Base-by-base conservation (phyloP, 2,113 vertebrate genomes). In the Ceyx margarethae region DNA sequence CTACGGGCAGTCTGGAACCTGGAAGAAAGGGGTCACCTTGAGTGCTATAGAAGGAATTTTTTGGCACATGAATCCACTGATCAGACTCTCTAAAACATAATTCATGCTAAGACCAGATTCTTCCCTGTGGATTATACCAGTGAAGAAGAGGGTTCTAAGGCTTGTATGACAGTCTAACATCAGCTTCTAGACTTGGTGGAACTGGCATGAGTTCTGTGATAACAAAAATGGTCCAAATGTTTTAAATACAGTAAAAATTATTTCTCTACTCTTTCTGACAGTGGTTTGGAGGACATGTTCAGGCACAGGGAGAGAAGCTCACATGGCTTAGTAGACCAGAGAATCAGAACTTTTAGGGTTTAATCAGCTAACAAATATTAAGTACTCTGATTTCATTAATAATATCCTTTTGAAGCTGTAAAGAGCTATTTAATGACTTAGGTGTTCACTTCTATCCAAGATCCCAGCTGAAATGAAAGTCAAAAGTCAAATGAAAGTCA, bases 391-490 rank as follows among this genome's bases (percentile, higher is more conserved):
- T 88, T 93, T 86, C 25, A 68, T 94, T 91, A 86, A 68, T 13
- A 81, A 58, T 40, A 69, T 73, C 54, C 54, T 83, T 91, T 81
- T 76, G 78, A 96, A 89, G 20, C 8, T 79, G 37, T 54, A 45
- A 78, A 81, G 66, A 65, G 35, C 56, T 8, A 4, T 86, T 78
- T 75, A 72, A 60, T 56, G 51, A 62, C 33, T 64, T 65, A 72
- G 1, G 6, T 42, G 84, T 28, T 90, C 67, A 76, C 3, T 90
- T 89, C 71, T 73, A 50, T 84, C 69, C 78, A 90, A 82, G 69
- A 91, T 53, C 42, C 28, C 71, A 92, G 54, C 17, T 82, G 67
- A 95, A 95, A 94, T 33, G 12, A 77, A 84, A 86, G 58, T 81
- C 53, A 62, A 58, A 91, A 85, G n/a, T 37, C 37, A 95, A 95